These are phyloP conservation scores for Heterodera filipjevi DNA, from an alignment of 2,888 invertebrate species.

Conservation along the genomic window DNA sequence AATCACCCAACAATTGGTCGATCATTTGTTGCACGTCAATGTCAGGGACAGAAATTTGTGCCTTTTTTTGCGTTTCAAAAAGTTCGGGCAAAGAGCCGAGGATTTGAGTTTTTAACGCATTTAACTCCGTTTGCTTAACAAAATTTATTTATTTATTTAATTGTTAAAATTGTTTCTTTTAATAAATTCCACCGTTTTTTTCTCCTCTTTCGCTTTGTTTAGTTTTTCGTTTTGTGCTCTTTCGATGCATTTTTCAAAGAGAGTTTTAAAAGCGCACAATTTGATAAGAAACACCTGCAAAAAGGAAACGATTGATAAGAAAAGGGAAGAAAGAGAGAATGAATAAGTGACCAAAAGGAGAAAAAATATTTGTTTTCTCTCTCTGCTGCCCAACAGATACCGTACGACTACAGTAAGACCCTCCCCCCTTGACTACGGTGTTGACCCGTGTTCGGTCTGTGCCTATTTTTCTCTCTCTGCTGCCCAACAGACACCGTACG, in stretches of 20 bases:
- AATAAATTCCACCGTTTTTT: background rate
- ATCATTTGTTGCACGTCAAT: conserved; percentile 7
- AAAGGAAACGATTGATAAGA: background rate
- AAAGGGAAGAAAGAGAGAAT: background rate
- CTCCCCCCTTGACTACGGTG: background rate
- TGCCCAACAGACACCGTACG: background rate
- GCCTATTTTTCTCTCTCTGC: background rate
- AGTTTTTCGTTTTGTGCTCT: background rate
- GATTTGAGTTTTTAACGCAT: conserved; percentile 5
- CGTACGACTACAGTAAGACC: background rate
- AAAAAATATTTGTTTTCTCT: background rate
- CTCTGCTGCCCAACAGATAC: no score
- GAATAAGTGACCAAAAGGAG: background rate
- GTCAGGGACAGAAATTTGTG: conserved; percentile 25
- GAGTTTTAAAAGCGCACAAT: conserved; percentile 18
- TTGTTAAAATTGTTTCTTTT: background rate
- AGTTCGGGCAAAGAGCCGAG: background rate
- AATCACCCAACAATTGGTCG: background rate
- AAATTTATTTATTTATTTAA: background rate
- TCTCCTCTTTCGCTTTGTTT: background rate
- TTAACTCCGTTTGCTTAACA: conserved; percentile 9
- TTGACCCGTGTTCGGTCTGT: background rate
- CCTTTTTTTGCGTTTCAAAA: conserved; percentile 13
- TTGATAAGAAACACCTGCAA: conserved; percentile 15
- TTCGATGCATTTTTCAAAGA: conserved; percentile 10